Percentiles rank a stretch among this genome's conserved stretches.
Conservation (phyloP, 2,797 vertebrate species). For the Lacerta agilis region DNA sequence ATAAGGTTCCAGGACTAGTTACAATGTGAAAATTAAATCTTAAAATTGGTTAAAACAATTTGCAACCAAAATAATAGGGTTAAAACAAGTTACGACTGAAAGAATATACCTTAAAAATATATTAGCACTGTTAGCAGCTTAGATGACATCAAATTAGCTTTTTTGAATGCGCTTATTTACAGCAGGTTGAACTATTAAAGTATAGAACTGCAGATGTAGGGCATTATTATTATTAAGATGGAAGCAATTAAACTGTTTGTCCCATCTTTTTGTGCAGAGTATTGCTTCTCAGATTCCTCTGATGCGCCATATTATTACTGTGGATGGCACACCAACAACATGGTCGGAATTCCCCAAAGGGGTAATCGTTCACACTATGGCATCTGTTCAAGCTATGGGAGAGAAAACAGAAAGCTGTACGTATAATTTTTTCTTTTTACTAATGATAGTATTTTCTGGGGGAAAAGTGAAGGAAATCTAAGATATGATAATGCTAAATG, state of each 20-base stretch:
- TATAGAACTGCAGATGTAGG: neutral
- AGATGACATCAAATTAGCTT: too few species aligned
- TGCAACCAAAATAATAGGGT: too few species aligned
- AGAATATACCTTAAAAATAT: too few species aligned
- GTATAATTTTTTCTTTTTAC: conserved; percentile 38
- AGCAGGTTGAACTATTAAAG: neutral
- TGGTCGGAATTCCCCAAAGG: conserved; percentile 86
- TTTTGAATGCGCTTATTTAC: neutral
- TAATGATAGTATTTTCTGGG: neutral
- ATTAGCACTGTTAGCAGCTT: too few species aligned
- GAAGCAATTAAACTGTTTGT: neutral
- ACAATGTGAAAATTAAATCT: too few species aligned
- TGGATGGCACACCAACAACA: conserved; percentile 83
- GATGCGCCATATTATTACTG: conserved; percentile 89
- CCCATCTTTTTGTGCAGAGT: conserved; percentile 74
- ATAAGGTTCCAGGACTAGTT: too few species aligned
- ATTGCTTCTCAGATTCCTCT: conserved; percentile 88
- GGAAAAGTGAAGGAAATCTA: neutral
- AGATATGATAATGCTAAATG: neutral
- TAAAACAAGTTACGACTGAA: too few species aligned
- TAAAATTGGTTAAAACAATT: too few species aligned
- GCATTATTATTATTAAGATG: neutral
- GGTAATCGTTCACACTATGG: conserved; percentile 90
- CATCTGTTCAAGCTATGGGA: conserved; percentile 88
- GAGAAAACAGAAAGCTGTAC: conserved; percentile 81